Percentiles rank a stretch among this genome's conserved stretches.
phyloP scores from a whole-genome alignment of 2,888 invertebrate species.

The Spialia ferax region DNA sequence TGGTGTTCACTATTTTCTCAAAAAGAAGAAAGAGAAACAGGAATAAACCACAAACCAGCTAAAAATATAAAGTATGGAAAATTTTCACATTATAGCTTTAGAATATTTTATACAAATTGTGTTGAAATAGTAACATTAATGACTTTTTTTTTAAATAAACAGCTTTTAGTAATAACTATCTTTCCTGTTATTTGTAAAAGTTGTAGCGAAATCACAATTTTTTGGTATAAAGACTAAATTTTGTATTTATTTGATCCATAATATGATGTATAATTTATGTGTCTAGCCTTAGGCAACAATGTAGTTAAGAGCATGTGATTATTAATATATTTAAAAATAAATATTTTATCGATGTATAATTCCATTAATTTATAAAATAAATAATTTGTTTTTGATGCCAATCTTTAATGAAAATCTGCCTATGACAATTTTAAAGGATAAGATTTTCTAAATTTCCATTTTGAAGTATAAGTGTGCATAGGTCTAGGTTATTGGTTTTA shows the following conservation, averaged over 20 bases:
- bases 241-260: slow-evolving; percentile 53
- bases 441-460: background rate
- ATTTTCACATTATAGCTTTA: slow-evolving; percentile 51
- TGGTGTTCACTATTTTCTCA: slow-evolving; percentile 74
- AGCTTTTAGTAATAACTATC: slow-evolving; percentile 36
- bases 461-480: background rate
- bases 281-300: slow-evolving; percentile 67
- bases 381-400: slow-evolving; percentile 57
- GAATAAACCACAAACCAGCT: slow-evolving; percentile 53
- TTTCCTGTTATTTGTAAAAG: slow-evolving; percentile 40
- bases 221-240: slow-evolving; percentile 51
- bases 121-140: slow-evolving; percentile 22
- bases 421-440: background rate
- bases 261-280: slow-evolving; percentile 63
- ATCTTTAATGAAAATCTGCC: slow-evolving; percentile 17
- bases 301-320: slow-evolving; percentile 64
- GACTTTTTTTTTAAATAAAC: slow-evolving; percentile 24
- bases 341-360: slow-evolving; percentile 61
- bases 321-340: slow-evolving; percentile 49
- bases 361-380: slow-evolving; percentile 66
- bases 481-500: no score
- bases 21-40: slow-evolving; percentile 64
- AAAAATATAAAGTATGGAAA: slow-evolving; percentile 36
- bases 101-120: slow-evolving; percentile 47
- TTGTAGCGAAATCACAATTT: slow-evolving; percentile 40